Base-by-base conservation (phyloP, 2,113 vertebrate species). In the Chionodraco myersi region DNA sequence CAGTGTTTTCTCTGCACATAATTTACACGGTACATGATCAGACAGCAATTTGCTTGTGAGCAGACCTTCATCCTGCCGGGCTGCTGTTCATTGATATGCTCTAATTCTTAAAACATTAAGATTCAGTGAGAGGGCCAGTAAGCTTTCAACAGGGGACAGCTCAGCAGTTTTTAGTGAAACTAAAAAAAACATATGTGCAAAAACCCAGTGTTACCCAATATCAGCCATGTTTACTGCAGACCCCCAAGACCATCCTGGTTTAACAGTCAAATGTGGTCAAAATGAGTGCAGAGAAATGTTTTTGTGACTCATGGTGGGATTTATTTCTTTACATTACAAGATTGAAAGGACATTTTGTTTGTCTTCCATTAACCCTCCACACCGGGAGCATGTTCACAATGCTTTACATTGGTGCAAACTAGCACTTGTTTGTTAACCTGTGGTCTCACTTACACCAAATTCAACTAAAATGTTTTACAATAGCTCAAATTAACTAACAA, bases 21-120 rank as follows among this genome's bases (percentile, higher is more conserved):
- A 83, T 85, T 88, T 72, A 81, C 79, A 90, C 9, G 18, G 73
- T 77, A 59, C 60, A 84, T 82, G 59, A 72, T 61, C 66, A 72
- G 71, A 86, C 71, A 78, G 68, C 89, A 65, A 60, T 59, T 68
- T 86, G 86, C 48, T 65, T 21, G 72, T 70, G 56, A 83, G 64
- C 79, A 76, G 72, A 83, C 77, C 41, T 15, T 74, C 66, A 57
- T 67, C 72, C 82, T 52, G 63, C 66, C 52, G 36, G 56, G 34
- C 74, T 79, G 52, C 54, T 75, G 18, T 64, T 72, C 53, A 52
- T 10, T 71, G 36, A 75, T 45, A 63, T 1, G 34, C 71, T 81
- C 72, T 36, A 59, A 48, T 62, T 44, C 53, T 57, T 9, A 75
- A 80, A 58, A 10, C 36, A 30, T 57, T 49, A 23, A 53, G 79